These are phyloP conservation scores for Gymnocheta viridis DNA, from an alignment of 2,888 invertebrate species.

Conservation along the genomic window DNA sequence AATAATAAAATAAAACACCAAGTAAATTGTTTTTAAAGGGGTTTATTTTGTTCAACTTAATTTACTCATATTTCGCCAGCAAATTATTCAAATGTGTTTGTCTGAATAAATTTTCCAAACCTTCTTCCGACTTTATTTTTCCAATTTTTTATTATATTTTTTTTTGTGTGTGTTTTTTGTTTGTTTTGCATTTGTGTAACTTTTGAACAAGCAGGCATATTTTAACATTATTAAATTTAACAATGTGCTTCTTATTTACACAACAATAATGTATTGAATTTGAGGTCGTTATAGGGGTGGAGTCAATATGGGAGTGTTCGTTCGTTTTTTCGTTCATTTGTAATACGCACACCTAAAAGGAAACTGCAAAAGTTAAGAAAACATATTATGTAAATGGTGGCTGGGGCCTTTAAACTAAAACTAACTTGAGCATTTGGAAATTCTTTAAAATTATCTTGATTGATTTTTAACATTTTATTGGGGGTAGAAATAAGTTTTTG, in stretches of 20 bases:
- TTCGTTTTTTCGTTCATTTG: no score
- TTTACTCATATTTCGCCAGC: constrained; percentile 12
- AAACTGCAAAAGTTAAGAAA: not conserved
- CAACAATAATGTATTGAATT: constrained; percentile 27
- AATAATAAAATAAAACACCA: constrained; percentile 11
- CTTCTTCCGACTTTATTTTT: not conserved
- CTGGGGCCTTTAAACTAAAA: not conserved
- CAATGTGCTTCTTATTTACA: constrained; percentile 33
- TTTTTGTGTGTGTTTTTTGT: not conserved
- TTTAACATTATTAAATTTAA: constrained; percentile 50
- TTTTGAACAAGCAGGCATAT: constrained; percentile 12
- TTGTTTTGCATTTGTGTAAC: not conserved
- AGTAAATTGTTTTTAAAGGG: constrained; percentile 47
- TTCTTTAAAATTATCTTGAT: no score
- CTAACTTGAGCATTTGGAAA: not conserved
- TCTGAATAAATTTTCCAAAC: not conserved
- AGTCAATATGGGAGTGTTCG: not conserved
- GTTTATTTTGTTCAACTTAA: constrained; percentile 37
- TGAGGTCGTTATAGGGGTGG: not conserved
- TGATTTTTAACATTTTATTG: no score
- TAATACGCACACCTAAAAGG: not conserved
- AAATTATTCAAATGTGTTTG: constrained; percentile 41
- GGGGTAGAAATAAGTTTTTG: no score
- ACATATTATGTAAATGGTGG: not conserved
- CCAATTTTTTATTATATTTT: no score